These are phyloP conservation scores for Habroteleia sp. DNA, from an alignment of 2,888 invertebrate genomes.

Conservation along the genomic window DNA sequence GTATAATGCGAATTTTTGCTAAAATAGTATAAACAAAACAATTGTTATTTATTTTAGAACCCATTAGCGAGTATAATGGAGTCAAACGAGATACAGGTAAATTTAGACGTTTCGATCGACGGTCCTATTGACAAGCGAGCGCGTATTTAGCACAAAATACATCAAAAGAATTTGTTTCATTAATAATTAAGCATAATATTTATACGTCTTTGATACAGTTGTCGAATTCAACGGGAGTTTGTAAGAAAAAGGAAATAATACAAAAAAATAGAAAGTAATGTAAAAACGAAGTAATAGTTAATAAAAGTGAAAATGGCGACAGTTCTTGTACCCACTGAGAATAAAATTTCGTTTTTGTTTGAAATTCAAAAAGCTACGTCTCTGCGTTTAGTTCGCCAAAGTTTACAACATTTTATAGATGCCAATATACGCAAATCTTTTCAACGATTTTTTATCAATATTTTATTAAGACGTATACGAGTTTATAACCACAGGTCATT, in stretches of 20 bases:
- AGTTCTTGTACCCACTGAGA: neutral
- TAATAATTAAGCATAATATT: constrained; percentile 40
- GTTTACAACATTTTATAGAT: constrained; percentile 6
- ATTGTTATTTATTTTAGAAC: constrained; percentile 49
- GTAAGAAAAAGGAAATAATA: constrained; percentile 7
- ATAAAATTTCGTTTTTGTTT: neutral
- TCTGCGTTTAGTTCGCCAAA: neutral
- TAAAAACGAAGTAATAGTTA: neutral
- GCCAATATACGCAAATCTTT: constrained; percentile 10
- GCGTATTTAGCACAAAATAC: constrained; percentile 33
- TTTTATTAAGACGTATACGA: constrained; percentile 41
- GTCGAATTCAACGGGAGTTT: constrained; percentile 18
- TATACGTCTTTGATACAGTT: constrained; percentile 44
- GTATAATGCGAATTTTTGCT: constrained; percentile 13
- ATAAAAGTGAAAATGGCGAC: neutral
- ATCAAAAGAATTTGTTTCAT: constrained; percentile 11
- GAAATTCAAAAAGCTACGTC: neutral
- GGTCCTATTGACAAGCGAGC: constrained; percentile 35
- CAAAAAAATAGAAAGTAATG: neutral
- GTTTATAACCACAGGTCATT: constrained; percentile 69
- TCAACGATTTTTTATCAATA: constrained; percentile 19
- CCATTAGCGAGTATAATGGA: constrained; percentile 25
- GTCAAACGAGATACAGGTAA: constrained; percentile 18
- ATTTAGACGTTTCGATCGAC: constrained; percentile 25
- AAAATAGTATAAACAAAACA: constrained; percentile 36